Evolutionary conservation across 2,888 invertebrate species (phyloP).

Genomic region (Drosophila greeni): DNA sequence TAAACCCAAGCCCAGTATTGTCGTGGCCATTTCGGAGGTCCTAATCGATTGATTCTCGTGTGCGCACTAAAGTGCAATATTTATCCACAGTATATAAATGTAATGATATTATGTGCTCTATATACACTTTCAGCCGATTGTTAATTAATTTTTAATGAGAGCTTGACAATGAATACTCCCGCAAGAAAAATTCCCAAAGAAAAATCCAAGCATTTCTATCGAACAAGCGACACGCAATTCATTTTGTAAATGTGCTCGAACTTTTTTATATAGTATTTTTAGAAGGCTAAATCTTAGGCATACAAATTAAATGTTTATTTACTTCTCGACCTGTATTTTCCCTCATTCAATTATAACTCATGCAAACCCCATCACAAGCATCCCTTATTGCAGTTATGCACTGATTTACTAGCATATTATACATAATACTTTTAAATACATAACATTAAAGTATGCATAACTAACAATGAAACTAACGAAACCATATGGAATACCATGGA

Average conservation of each 20-base stretch:
- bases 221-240: conserved; percentile 38
- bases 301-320: conserved; percentile 38
- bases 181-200: conserved; percentile 38
- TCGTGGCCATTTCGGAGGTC: conserved; percentile 19
- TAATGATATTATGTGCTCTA: conserved; percentile 50
- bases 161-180: conserved; percentile 59
- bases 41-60: conserved; percentile 35
- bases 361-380: conserved; percentile 7
- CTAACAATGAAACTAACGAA: conserved; percentile 64
- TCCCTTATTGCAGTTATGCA: conserved; percentile 56
- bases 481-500: conserved; percentile 46
- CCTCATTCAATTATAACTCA: conserved; percentile 8
- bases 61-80: conserved; percentile 36
- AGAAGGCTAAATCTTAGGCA: conserved; percentile 23
- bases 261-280: conserved; percentile 50
- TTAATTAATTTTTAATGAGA: conserved; percentile 71
- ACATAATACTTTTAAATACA: conserved; percentile 38
- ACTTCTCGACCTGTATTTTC: conserved; percentile 33
- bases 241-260: conserved; percentile 56
- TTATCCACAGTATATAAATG: conserved; percentile 32
- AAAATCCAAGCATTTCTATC: conserved; percentile 21
- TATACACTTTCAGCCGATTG: conserved; percentile 48
- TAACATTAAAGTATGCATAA: conserved; percentile 51
- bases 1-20: conserved; percentile 41
- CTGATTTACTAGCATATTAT: conserved; percentile 45